These are phyloP conservation scores for Antedon mediterranea DNA, from an alignment of 53 echinoderm and acorn worm species.

Conservation along the genomic window DNA sequence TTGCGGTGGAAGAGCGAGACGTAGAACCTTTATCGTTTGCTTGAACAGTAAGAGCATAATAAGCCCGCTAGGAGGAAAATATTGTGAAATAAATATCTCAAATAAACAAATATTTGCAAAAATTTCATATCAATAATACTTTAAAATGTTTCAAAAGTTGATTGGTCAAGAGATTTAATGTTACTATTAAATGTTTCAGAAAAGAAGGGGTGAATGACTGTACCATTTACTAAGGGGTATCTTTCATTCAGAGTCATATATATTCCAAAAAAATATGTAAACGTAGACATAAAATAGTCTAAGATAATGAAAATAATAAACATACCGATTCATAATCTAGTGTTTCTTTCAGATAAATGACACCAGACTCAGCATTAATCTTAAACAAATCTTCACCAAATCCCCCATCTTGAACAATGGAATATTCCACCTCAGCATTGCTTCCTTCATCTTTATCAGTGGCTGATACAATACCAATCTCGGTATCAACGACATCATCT, in stretches of 20 bases:
- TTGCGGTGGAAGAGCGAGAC: constrained; percentile 35
- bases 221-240: too few species aligned
- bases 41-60: constrained; percentile 48
- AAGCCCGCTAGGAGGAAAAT: neutral
- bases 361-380: constrained; percentile 57
- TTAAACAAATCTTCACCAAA: constrained; percentile 66
- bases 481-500: constrained; percentile 23
- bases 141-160: too few species aligned
- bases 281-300: too few species aligned
- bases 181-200: too few species aligned
- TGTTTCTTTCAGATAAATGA: constrained; percentile 27
- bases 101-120: too few species aligned
- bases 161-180: too few species aligned
- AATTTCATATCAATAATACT: too few species aligned
- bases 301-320: too few species aligned
- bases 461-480: constrained; percentile 46
- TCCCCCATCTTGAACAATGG: constrained; percentile 60
- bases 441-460: constrained; percentile 58
- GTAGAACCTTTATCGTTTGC: constrained; percentile 48
- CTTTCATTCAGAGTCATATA: too few species aligned
- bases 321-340: constrained; percentile 81
- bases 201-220: too few species aligned
- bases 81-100: too few species aligned
- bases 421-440: constrained; percentile 62
- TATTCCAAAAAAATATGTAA: too few species aligned